phyloP scores from a whole-genome alignment of 2,888 invertebrate genomes.

The Mythimna vitellina region DNA sequence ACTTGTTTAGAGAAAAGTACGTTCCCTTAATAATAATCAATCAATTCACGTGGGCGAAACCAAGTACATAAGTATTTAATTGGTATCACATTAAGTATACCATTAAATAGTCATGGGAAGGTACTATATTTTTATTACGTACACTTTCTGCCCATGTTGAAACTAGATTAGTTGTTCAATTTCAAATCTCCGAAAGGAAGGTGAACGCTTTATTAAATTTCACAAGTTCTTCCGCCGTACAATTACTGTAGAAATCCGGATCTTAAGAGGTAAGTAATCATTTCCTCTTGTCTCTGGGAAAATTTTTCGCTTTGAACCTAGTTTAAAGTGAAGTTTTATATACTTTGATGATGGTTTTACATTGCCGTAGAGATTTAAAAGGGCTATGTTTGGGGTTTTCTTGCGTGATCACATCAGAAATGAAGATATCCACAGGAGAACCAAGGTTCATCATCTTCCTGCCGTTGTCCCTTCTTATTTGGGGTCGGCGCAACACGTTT shows the following conservation, averaged over 20 bases:
- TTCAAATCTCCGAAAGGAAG: constrained; percentile 36
- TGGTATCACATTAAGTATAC: constrained; percentile 2
- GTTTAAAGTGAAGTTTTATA: no score
- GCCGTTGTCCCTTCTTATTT: no score
- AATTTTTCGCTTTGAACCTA: constrained; percentile 15
- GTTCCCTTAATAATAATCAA: neutral
- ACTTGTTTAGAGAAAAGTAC: no score
- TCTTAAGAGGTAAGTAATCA: constrained; percentile 26
- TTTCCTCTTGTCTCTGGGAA: constrained; percentile 49
- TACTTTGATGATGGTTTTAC: no score
- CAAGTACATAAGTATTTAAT: constrained; percentile 2
- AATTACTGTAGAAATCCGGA: constrained; percentile 37
- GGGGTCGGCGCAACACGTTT: no score
- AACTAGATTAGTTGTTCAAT: constrained; percentile 34
- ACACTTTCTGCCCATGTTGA: constrained; percentile 12
- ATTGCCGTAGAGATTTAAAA: no score
- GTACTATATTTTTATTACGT: constrained; percentile 22
- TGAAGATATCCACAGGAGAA: no score
- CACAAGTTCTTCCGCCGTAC: constrained; percentile 34
- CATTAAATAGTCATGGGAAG: constrained; percentile 10
- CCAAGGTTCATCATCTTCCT: no score
- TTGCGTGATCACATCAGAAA: no score
- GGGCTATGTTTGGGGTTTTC: no score
- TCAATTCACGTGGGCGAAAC: neutral
- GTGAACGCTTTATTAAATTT: constrained; percentile 30